Evolutionary conservation across 2,888 invertebrate species (phyloP), one percentile per base, ranked within the genome.

Genomic region (Ariolimax columbianus): DNA sequence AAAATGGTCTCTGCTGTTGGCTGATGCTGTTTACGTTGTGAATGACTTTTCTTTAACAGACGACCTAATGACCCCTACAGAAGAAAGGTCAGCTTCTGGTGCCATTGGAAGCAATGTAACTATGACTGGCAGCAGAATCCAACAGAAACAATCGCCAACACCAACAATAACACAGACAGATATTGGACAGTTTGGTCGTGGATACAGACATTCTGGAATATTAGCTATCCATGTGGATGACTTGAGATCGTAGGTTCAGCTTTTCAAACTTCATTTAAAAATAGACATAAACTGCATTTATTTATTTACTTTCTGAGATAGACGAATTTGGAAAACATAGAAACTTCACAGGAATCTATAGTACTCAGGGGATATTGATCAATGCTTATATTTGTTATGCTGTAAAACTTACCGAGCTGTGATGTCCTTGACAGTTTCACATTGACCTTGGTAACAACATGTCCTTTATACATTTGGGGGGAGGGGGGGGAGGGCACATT

Each of bases 91-190:
- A 0, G 43, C 55, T 14, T 11, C 36, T 17, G 40, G 95, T 85
- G 97, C 96, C 90, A 97, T 97, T 93, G 97, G 97, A 0, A 97
- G 97, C 85, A 97, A 96, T 92, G 96, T 97, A 6, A 95, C 98
- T 9, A 96, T 97, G 55, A 19, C 14, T 55, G 98, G 98, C 40
- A 98, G 98, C 94, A 95, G 97, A 91, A 97, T 98, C 87, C 97
- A 97, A 91, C 96, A 98, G 75, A 95, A 95, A 88, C 87, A 95
- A 36, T 87, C 88, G 11, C 55, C 17, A 26, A 26, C 73, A 17
- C 6, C 77, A 68, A 80, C 85, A 33, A 47, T 77, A 30, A 66
- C 86, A 23, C 87, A 81, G 36, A 87, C 89, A 30, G 89, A 89
- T 26, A 82, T 88, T n/a, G 82, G 82, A 33, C 89, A 89, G 47